Evolutionary conservation across 2,113 vertebrate species (phyloP), one percentile per base, ranked within the genome.

Genomic region (Jacana jacana): DNA sequence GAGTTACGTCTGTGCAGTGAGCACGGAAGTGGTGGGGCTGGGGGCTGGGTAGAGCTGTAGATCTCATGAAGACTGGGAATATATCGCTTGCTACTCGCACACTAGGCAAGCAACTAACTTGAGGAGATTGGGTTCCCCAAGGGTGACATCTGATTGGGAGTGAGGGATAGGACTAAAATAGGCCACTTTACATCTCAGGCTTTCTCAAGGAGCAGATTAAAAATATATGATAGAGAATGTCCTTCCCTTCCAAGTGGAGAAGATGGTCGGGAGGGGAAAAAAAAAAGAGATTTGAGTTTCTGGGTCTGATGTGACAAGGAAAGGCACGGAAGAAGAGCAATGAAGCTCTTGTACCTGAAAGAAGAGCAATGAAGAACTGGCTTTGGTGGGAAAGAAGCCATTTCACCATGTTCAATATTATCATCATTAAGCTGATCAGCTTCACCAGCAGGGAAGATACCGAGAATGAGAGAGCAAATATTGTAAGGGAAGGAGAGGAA

Each of bases 381-480:
- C 51, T 90, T 75, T 2, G 3, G 10, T 91, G 88, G 69, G 51
- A 93, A 90, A 78, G 72, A 70, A 92, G 63, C 63, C 49, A 66
- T 93, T 81, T 93, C 28, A 63, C n/a, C 3, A 10, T 39, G 51
- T 78, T 94, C 80, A 94, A 40, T 88, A 75, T 94, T 94, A 86
- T 66, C 55, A 48, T 91, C 58, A 88, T 83, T 80, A 83, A 16
- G 17, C 48, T 84, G 80, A 91, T 92, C 91, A 86, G 83, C 80
- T 94, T 95, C 48, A 81, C 25, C 24, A 78, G 61, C 72, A 83
- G 42, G 46, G 58, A 73, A 77, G 60, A 70, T 69, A 64, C 58
- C 2, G 55, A 73, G 94, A 94, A 88, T n/a, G 71, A 72, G 71
- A 90, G 61, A 92, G 60, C 70, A 95, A 91, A 88, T 88, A 86